These are phyloP conservation scores for Charaxes varanes DNA, from an alignment of 1,140 invertebrate genomes.

Conservation along the genomic window DNA sequence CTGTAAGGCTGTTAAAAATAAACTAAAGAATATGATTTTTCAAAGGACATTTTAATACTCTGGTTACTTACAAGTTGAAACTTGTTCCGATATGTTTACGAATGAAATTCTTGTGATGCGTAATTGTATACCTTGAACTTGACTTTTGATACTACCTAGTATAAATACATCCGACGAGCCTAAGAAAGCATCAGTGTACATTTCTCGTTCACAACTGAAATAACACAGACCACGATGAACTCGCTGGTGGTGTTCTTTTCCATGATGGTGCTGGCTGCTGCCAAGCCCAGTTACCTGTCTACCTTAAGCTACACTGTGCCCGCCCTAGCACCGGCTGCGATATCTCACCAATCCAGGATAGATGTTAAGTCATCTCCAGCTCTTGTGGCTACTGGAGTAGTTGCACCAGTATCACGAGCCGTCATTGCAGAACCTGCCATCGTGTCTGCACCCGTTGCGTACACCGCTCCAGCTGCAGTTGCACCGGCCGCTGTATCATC, in stretches of 20 bases:
- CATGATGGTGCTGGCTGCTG: slow-evolving; percentile 66
- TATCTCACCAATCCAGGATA: slow-evolving; percentile 36
- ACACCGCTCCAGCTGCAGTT: slow-evolving; percentile 11
- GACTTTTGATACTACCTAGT: slow-evolving; percentile 53
- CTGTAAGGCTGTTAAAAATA: too few species aligned
- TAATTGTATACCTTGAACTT: slow-evolving; percentile 45
- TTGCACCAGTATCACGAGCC: slow-evolving; percentile 28
- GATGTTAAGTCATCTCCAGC: slow-evolving; percentile 41
- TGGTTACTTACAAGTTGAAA: too few species aligned
- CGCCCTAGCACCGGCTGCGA: slow-evolving; percentile 29
- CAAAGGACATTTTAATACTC: too few species aligned
- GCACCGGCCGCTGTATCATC: slow-evolving; percentile 41
- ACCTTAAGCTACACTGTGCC: slow-evolving; percentile 30
- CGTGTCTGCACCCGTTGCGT: slow-evolving; percentile 18
- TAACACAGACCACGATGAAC: slow-evolving; percentile 72
- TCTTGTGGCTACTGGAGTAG: slow-evolving; percentile 25
- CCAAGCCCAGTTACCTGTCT: slow-evolving; percentile 42
- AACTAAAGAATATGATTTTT: too few species aligned
- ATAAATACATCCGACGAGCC: slow-evolving; percentile 47
- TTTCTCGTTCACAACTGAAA: slow-evolving; percentile 47
- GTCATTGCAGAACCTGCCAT: slow-evolving; percentile 20
- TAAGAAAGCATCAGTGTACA: slow-evolving; percentile 61
- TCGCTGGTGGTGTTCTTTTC: slow-evolving; percentile 75
- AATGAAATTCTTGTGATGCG: slow-evolving; percentile 22
- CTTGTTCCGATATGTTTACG: slow-evolving; percentile 3